A percentile compares a stretch with the other conserved stretches of the same genome.
Conservation (phyloP, 2,113 vertebrate genomes). For the Epinephelus cyanopodus region DNA sequence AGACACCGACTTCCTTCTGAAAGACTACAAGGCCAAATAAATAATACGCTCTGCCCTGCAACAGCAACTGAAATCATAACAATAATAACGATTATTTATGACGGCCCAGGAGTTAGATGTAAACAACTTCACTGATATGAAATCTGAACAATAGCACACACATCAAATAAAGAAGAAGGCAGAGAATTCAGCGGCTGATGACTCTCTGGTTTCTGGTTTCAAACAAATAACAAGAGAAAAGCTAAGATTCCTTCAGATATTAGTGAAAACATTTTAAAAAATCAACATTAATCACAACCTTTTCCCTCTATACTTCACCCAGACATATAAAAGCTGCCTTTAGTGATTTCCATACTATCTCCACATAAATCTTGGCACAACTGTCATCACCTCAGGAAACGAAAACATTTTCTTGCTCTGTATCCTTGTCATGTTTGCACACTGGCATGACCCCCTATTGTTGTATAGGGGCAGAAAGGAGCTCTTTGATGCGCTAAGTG, state of each 20-base stretch:
- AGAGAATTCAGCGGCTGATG: neutral
- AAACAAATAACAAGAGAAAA: neutral
- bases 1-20: conserved; percentile 51
- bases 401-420: conserved; percentile 79
- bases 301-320: neutral
- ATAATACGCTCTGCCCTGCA: neutral
- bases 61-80: conserved; percentile 18
- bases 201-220: neutral
- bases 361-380: conserved; percentile 77
- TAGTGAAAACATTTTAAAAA: neutral
- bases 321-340: neutral
- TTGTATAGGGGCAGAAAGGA: conserved; percentile 71
- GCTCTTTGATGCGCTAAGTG: conserved; percentile 87
- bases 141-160: neutral
- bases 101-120: neutral
- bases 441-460: conserved; percentile 79
- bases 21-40: conserved; percentile 38
- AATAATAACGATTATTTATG: conserved; percentile 35
- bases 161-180: neutral
- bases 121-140: conserved; percentile 7
- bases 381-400: conserved; percentile 77
- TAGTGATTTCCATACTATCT: conserved; percentile 44
- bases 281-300: neutral
- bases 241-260: neutral
- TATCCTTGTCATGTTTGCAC: conserved; percentile 83